phyloP scores from a whole-genome alignment of 2,888 invertebrate genomes.

The Melikaiella ostensackeni region DNA sequence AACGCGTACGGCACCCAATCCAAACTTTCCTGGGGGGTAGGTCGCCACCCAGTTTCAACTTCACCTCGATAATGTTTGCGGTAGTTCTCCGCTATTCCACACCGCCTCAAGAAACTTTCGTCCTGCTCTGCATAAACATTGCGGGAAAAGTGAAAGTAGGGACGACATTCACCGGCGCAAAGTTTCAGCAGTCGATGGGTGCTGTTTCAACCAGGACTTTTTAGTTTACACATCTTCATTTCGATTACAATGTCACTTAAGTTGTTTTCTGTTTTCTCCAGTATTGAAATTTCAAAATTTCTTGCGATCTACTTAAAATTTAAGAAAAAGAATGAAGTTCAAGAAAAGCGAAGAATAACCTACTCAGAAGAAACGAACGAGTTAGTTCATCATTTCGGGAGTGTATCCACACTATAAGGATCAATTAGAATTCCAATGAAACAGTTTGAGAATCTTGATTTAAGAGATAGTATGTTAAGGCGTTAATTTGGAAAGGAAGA shows the following conservation, averaged over 20 bases:
- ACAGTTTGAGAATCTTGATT: background rate
- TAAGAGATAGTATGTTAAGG: background rate
- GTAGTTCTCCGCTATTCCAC: conserved; percentile 39
- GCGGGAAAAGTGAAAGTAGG: conserved; percentile 75
- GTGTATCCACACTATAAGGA: too few species aligned
- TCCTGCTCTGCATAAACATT: conserved; percentile 75
- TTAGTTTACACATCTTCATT: background rate
- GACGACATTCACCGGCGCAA: conserved; percentile 63
- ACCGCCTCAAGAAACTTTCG: conserved; percentile 71
- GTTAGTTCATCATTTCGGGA: too few species aligned
- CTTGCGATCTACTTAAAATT: too few species aligned
- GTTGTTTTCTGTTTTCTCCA: too few species aligned
- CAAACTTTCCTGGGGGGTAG: background rate
- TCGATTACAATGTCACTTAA: too few species aligned
- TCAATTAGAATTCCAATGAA: background rate
- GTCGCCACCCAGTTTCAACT: conserved; percentile 13
- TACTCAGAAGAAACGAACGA: too few species aligned
- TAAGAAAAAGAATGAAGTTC: too few species aligned
- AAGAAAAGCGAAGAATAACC: too few species aligned
- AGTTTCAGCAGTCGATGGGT: conserved; percentile 57
- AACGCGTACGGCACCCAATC: conserved; percentile 35
- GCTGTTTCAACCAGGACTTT: background rate
- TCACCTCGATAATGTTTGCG: conserved; percentile 39
- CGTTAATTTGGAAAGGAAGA: background rate
- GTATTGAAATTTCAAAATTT: too few species aligned